Conservation (phyloP, 30 jellyfish, hydroid and myxozoan genomes). For the Cassiopea andromeda region DNA sequence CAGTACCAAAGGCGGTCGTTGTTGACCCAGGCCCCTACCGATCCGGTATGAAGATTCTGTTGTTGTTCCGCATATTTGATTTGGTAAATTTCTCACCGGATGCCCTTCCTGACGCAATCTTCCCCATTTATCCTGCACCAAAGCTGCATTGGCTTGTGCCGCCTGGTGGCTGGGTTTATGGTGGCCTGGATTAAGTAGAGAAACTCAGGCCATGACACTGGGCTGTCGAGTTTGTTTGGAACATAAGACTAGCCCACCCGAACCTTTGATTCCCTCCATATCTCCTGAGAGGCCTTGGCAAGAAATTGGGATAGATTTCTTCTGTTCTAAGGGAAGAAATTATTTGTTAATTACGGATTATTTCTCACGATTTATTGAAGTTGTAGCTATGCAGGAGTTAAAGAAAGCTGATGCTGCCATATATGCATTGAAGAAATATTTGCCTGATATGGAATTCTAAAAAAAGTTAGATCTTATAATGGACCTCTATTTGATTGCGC, state of each 20-base stretch:
- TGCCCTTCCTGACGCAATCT: no score
- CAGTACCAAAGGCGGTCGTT: no score
- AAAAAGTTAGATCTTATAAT: conserved; percentile 27
- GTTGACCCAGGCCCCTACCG: no score
- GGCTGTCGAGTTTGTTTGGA: conserved; percentile 39
- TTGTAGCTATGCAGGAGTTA: conserved; percentile 25
- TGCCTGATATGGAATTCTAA: conserved; percentile 29
- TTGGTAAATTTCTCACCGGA: no score
- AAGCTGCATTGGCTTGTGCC: no score
- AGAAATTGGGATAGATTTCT: conserved; percentile 24
- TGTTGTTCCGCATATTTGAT: no score
- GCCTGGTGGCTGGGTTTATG: not conserved
- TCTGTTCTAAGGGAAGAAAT: conserved; percentile 31
- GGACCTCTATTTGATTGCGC: conserved; percentile 19
- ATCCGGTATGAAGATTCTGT: no score
- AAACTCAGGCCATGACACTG: not conserved
- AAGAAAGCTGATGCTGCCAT: conserved; percentile 16
- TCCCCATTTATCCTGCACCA: no score
- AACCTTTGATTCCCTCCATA: conserved; percentile 34
- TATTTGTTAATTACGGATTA: conserved; percentile 24
- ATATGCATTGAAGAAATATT: conserved; percentile 17
- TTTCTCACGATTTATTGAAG: conserved; percentile 38
- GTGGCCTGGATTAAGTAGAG: not conserved
- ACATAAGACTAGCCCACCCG: conserved; percentile 10
- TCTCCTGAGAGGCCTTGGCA: conserved; percentile 39